Conservation (phyloP, 2,888 invertebrate species). For the Stramonita haemastoma region DNA sequence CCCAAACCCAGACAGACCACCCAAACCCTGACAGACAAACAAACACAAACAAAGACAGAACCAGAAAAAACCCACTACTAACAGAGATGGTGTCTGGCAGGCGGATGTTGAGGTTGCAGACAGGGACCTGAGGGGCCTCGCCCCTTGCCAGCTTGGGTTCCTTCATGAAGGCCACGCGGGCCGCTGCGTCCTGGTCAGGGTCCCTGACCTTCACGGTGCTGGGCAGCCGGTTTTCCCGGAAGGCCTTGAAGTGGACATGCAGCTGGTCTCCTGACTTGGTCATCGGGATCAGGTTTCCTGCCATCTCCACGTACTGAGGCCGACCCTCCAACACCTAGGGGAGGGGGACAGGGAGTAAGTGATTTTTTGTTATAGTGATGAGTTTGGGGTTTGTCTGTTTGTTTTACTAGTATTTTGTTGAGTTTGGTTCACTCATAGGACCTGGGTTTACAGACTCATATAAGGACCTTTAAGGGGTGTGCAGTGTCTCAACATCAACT, state of each 20-base stretch:
- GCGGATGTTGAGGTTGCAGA: slow-evolving; percentile 96
- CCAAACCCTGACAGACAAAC: too few species aligned
- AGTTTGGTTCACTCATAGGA: too few species aligned
- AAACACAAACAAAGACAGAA: too few species aligned
- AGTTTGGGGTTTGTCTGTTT: too few species aligned
- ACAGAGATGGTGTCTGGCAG: slow-evolving; percentile 88
- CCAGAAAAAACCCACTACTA: not conserved
- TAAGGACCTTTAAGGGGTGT: too few species aligned
- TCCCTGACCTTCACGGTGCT: slow-evolving; percentile 96
- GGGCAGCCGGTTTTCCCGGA: slow-evolving; percentile 97
- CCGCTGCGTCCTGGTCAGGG: slow-evolving; percentile 87
- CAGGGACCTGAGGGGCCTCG: slow-evolving; percentile 92
- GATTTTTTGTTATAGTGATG: too few species aligned
- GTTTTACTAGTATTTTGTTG: too few species aligned
- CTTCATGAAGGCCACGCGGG: slow-evolving; percentile 96
- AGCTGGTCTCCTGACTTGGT: slow-evolving; percentile 97
- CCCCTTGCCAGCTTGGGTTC: slow-evolving; percentile 91
- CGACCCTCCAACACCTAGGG: slow-evolving; percentile 88
- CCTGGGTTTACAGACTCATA: too few species aligned
- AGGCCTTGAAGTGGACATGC: slow-evolving; percentile 94
- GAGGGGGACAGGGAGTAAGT: too few species aligned
- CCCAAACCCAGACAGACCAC: not conserved
- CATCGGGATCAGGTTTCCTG: slow-evolving; percentile 96
- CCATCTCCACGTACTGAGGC: slow-evolving; percentile 95
- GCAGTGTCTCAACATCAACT: too few species aligned